Evolutionary conservation across 2,113 vertebrate species (phyloP).

Genomic region (Rynchops niger): DNA sequence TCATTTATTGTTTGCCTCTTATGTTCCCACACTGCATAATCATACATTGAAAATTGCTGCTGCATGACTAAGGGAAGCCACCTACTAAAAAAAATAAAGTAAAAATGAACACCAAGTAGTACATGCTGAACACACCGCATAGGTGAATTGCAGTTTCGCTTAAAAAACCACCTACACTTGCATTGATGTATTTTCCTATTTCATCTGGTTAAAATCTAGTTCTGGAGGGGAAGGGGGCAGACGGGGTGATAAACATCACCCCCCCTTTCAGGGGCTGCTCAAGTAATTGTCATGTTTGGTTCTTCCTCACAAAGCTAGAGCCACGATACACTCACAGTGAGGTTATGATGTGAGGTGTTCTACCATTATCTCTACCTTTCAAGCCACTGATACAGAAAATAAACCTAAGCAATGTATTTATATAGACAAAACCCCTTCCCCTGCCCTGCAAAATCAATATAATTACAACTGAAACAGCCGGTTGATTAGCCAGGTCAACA

Average conservation of each 20-base stretch:
- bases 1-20: slow-evolving; percentile 59
- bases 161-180: not conserved
- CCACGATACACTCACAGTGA: not conserved
- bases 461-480: not conserved
- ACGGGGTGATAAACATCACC: not conserved
- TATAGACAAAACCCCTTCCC: not conserved
- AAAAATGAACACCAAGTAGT: not conserved
- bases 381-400: not conserved
- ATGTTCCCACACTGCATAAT: slow-evolving; percentile 6
- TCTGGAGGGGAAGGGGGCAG: not conserved
- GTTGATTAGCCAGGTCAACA: not conserved
- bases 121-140: not conserved
- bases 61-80: not conserved
- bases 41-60: not conserved
- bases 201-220: not conserved
- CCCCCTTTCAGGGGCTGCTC: not conserved
- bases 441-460: not conserved
- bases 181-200: not conserved
- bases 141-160: not conserved
- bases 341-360: not conserved
- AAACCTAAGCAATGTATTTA: not conserved
- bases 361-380: not conserved
- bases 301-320: not conserved
- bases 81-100: not conserved
- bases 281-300: not conserved